phyloP scores from a whole-genome alignment of 2,797 vertebrate species.

The Simalia tracyae region DNA sequence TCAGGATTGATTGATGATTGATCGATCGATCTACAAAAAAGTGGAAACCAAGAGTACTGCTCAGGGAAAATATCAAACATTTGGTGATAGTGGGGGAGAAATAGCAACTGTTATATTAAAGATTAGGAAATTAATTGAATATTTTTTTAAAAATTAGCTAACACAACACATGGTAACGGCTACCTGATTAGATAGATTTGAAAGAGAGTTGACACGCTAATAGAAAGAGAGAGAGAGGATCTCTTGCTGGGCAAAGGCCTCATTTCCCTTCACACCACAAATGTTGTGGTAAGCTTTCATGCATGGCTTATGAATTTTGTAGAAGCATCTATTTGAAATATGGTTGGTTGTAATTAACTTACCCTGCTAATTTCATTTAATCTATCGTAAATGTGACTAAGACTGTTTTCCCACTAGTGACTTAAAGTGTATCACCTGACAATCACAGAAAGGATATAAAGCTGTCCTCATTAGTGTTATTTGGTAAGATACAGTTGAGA shows the following conservation, averaged over 20 bases:
- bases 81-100: background rate
- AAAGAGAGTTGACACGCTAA: too few relatives aligned
- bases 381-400: background rate
- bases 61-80: background rate
- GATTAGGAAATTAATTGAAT: background rate
- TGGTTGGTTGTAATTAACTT: background rate
- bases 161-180: too few relatives aligned
- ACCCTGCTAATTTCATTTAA: too few relatives aligned
- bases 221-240: too few relatives aligned
- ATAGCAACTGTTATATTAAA: background rate
- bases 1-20: background rate
- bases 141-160: background rate
- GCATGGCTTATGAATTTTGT: too few relatives aligned
- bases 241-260: too few relatives aligned
- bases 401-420: background rate
- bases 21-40: background rate
- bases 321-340: background rate
- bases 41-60: background rate
- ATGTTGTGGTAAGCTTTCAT: too few relatives aligned
- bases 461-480: too few relatives aligned
- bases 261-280: too few relatives aligned
- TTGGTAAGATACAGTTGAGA: too few relatives aligned
- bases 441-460: too few relatives aligned
- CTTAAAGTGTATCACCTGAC: background rate
- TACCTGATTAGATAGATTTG: too few relatives aligned